phyloP scores from a whole-genome alignment of 2,113 vertebrate genomes.

The Pterocles gutturalis region DNA sequence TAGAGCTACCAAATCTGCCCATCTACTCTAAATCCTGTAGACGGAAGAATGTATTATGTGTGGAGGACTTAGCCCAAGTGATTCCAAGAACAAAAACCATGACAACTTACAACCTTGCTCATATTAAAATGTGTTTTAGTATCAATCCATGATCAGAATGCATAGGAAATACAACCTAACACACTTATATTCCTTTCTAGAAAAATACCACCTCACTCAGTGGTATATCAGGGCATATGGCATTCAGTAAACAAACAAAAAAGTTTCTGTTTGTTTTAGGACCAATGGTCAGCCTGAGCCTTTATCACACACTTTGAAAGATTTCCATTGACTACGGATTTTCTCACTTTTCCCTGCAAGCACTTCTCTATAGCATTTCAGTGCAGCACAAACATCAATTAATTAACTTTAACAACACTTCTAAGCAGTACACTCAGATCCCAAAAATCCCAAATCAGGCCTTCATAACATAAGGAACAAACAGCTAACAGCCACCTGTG shows the following conservation, averaged over 20 bases:
- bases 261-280: background rate
- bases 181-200: background rate
- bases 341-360: background rate
- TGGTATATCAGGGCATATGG: background rate
- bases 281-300: background rate
- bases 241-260: background rate
- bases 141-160: background rate
- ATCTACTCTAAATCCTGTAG: background rate
- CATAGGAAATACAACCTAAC: background rate
- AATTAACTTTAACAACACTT: background rate
- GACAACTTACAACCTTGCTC: background rate
- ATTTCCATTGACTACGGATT: background rate
- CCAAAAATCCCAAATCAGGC: background rate
- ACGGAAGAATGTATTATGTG: fast-evolving
- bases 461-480: background rate
- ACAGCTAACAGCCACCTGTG: background rate
- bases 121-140: background rate
- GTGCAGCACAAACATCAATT: background rate
- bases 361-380: background rate
- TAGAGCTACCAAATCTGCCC: background rate
- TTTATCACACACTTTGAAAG: background rate
- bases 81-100: background rate
- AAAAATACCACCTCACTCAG: background rate
- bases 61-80: background rate
- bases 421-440: background rate